Base-by-base conservation (phyloP, 2,888 invertebrate genomes). In the Malthinus flaveolus region DNA sequence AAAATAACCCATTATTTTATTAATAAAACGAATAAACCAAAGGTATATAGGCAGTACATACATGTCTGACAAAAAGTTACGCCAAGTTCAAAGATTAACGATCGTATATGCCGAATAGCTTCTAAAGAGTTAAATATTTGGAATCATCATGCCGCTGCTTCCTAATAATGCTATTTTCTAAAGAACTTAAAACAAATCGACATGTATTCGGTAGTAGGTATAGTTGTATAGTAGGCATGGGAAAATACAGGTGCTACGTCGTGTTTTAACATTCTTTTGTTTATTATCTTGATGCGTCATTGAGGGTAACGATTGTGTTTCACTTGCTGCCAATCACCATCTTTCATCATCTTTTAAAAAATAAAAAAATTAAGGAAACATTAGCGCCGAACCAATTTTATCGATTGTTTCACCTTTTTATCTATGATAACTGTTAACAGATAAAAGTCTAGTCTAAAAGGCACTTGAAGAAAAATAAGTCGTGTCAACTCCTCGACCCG, bases 201-300 rank as follows among this genome's bases (percentile, higher is more conserved):
- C 47, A 49, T 32, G 42, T 35, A 53, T 52, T 44, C 49, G 49
- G 59, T 53, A 59, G 62, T 65, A 42, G 23, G 23, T 23, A 23
- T 23, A 23, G 23, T 23, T 23, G 23, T 23, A n/a, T n/a, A 46
- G 61, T 65, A 66, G 66, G 66, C 73, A 72, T 74, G 73, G 73
- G 74, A 74, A 74, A 72, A 68, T 71, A 70, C 66, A 66, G 65
- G 66, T 67, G 62, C 59, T 62, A 65, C 65, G 59, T 62, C 67
- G 67, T 72, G 72, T 71, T 72, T 73, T 71, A 71, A 68, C 68
- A 67, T 72, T 72, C 74, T 73, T 74, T 74, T 75, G 72, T 75
- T 73, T 72, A 71, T 69, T 68, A 72, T 75, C 72, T 73, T 76
- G 76, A 75, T 76, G 75, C 75, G 75, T 76, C 76, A 76, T 76